These are phyloP conservation scores for Geophilus truncorum DNA, from an alignment of 2,888 invertebrate species.

Conservation along the genomic window DNA sequence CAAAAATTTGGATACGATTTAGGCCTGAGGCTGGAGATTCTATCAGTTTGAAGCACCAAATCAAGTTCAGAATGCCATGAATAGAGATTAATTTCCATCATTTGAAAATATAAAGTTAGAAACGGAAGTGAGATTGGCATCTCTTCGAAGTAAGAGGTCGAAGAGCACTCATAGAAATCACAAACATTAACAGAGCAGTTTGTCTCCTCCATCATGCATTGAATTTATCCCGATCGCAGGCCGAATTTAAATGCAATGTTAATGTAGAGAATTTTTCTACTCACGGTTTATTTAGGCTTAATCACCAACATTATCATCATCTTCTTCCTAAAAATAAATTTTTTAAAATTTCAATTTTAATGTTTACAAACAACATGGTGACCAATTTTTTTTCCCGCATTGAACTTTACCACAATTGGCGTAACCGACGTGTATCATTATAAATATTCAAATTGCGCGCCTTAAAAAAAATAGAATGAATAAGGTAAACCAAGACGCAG, in stretches of 20 bases:
- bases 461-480: neutral
- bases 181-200: neutral
- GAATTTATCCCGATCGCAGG: neutral
- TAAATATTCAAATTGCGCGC: neutral
- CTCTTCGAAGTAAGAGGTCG: slow-evolving; percentile 8
- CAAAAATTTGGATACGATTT: neutral
- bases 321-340: neutral
- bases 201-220: neutral
- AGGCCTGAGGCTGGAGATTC: neutral
- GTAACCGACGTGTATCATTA: neutral
- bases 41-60: neutral
- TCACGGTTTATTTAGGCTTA: neutral
- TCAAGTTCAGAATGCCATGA: slow-evolving; percentile 21
- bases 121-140: neutral
- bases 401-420: neutral
- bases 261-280: neutral
- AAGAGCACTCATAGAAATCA: slow-evolving; percentile 8
- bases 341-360: too few species aligned
- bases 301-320: neutral
- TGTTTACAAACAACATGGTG: too few species aligned
- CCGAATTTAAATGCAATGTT: neutral
- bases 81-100: slow-evolving; percentile 17
- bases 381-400: too few species aligned
- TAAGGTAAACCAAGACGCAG: neutral
- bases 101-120: slow-evolving; percentile 1